Evolutionary conservation across 2,888 invertebrate genomes (phyloP), one percentile per base, ranked within the genome.

Genomic region (Eupithecia abbreviata): DNA sequence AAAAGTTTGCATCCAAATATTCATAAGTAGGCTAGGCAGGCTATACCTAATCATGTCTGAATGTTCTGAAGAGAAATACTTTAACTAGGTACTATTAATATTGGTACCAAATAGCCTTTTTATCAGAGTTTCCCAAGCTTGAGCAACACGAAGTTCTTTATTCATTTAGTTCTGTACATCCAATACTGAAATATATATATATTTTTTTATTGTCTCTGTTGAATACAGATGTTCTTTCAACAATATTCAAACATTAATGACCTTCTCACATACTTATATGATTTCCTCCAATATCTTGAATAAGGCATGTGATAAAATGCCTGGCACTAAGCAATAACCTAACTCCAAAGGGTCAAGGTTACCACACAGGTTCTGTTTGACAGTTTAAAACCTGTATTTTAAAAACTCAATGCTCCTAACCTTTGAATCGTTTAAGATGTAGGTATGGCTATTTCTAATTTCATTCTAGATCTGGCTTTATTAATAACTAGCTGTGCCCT

Each of bases 341-440:
- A 73, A 67, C 73, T 73, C 58, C 66, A n/a, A 77, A 80, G 45
- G 82, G 79, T 81, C 82, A 83, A 81, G 82, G 82, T 77, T 76
- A 77, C 73, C 49, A 74, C 71, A 79, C 78, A 80, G 76, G 81
- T 81, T 81, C 72, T 73, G 68, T 69, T 73, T 58, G 45, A 68
- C 45, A 68, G 45, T 45, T 45, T 42, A 42, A 42, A 68, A 43
- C 43, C 67, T 68, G 43, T 68, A 45, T 45, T 45, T 45, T 43
- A 45, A 45, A 68, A 67, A 43, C 10, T 45, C n/a, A 6, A 67
- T 45, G 67, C 67, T 65, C 41, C 65, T 66, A 66, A 66, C 30
- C 42, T 15, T 7, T 15, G 15, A 66, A n/a, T 15, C 3, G n/a
- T 7, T 4, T 67, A 30, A 41, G 42, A 43, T 9, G 41, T 30